Evolutionary conservation across 2,888 invertebrate genomes (phyloP).

Genomic region (Teleogryllus oceanicus): DNA sequence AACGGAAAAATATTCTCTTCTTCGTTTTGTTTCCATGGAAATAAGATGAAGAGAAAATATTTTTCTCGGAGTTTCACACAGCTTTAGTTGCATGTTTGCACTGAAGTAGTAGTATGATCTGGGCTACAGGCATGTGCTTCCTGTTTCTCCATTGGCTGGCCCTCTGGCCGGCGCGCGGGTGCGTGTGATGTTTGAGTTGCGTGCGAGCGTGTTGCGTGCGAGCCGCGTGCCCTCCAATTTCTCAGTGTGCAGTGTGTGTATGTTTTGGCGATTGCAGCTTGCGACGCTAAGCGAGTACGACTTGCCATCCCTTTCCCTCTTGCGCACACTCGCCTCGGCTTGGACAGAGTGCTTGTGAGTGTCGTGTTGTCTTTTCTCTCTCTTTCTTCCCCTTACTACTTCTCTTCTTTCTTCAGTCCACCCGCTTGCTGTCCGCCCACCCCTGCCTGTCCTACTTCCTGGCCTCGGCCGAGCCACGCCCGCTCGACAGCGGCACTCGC

Average conservation of each 20-base stretch:
- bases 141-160: too few species aligned
- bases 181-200: not conserved
- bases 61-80: constrained; percentile 24
- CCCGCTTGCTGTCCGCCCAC: not conserved
- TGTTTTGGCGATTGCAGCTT: not conserved
- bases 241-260: not conserved
- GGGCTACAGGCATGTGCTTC: too few species aligned
- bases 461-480: not conserved
- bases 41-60: constrained; percentile 31
- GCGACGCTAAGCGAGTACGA: not conserved
- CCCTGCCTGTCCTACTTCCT: not conserved
- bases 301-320: too few species aligned
- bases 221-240: not conserved
- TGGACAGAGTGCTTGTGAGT: not conserved
- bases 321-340: too few species aligned
- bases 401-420: not conserved
- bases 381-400: constrained; percentile 3
- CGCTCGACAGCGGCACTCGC: not conserved
- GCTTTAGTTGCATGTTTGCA: not conserved
- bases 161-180: not conserved
- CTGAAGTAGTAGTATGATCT: not conserved
- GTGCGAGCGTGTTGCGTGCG: not conserved
- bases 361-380: not conserved
- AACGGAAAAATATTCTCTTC: constrained; percentile 30
- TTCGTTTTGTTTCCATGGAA: constrained; percentile 31